These are phyloP conservation scores for Nothocercus julius DNA, from an alignment of 2,113 vertebrate species.

Conservation along the genomic window DNA sequence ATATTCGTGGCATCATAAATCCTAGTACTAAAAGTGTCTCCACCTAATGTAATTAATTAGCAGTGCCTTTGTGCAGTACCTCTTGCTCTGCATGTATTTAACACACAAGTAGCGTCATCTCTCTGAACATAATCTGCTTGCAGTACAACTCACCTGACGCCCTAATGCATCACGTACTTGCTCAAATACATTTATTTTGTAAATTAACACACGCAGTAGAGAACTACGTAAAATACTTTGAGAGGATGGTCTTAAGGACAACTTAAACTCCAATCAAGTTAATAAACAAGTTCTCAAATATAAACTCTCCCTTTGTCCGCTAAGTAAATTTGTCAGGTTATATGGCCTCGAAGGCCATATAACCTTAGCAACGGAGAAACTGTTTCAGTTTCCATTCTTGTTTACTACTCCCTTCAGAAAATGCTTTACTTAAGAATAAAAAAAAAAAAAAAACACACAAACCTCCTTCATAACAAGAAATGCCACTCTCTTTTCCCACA, in stretches of 20 bases:
- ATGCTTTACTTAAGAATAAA: not conserved
- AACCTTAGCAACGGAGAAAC: not conserved
- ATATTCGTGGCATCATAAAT: not conserved
- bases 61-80: not conserved
- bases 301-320: not conserved
- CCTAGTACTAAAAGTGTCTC: not conserved
- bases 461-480: not conserved
- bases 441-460: not conserved
- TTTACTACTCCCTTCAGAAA: not conserved
- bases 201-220: not conserved
- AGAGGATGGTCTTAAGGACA: not conserved
- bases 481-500: not conserved
- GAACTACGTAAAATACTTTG: not conserved
- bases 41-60: not conserved
- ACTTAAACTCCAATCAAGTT: not conserved
- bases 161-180: not conserved
- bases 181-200: not conserved
- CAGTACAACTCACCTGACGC: not conserved
- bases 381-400: not conserved
- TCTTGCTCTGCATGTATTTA: not conserved
- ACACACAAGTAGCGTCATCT: not conserved
- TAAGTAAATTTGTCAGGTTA: not conserved
- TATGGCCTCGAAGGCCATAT: not conserved
- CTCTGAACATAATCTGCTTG: not conserved
- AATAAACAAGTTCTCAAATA: not conserved